Percentiles rank a stretch among this genome's conserved stretches.
phyloP scores from a whole-genome alignment of 2,113 vertebrate genomes.

The Aplodontia rufa region DNA sequence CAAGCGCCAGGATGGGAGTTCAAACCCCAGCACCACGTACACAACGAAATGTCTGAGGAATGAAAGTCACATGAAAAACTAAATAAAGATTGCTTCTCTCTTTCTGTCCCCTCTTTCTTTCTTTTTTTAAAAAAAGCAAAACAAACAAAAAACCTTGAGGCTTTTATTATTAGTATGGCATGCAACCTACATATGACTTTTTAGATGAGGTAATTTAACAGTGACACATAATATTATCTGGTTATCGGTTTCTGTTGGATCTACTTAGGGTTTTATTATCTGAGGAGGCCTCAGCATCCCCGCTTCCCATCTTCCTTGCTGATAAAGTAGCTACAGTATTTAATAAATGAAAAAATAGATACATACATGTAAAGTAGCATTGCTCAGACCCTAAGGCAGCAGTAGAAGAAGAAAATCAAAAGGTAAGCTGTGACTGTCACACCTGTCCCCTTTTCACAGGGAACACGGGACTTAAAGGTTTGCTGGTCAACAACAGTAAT shows the following conservation, averaged over 20 bases:
- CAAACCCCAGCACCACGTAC: no score
- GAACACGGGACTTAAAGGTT: neutral
- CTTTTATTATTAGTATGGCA: neutral
- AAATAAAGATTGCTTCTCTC: no score
- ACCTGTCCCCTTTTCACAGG: neutral
- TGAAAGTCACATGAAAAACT: no score
- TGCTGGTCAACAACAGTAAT: neutral
- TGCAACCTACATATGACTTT: neutral
- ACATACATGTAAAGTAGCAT: neutral
- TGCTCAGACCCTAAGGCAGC: neutral
- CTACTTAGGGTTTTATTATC: neutral
- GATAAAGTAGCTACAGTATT: neutral
- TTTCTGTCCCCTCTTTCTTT: no score
- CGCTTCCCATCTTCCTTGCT: neutral
- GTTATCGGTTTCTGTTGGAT: slow-evolving; percentile 42
- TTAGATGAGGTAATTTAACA: neutral
- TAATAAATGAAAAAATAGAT: neutral
- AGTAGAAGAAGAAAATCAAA: neutral
- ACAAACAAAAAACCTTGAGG: neutral
- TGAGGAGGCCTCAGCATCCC: neutral
- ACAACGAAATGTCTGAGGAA: no score
- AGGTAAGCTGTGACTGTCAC: neutral
- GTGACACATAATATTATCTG: neutral
- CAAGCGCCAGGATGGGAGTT: no score
- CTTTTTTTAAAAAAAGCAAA: no score